Percentiles rank a stretch among this genome's conserved stretches.
phyloP scores from a whole-genome alignment of 2,888 invertebrate species.

The Xanthorhoe spadicearia region DNA sequence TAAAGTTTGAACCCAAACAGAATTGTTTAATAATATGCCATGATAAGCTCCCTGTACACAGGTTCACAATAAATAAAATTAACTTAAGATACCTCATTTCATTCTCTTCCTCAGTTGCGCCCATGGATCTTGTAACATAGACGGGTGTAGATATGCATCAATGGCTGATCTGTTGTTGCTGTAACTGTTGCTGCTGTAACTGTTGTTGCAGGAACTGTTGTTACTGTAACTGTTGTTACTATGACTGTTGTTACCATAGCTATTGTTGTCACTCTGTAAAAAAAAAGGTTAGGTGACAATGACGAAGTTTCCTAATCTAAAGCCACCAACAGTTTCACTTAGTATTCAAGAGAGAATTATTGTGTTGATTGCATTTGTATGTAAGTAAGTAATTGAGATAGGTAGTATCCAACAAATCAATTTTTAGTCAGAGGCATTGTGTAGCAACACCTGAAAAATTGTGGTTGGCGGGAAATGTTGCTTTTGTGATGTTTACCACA shows the following conservation, averaged over 20 bases:
- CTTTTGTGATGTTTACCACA: neutral
- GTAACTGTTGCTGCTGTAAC: slow-evolving; percentile 50
- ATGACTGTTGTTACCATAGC: slow-evolving; percentile 67
- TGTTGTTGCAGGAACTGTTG: slow-evolving; percentile 67
- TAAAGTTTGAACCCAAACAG: too few relatives aligned
- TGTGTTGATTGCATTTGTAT: too few relatives aligned
- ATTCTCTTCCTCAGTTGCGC: slow-evolving; percentile 36
- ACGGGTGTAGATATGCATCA: slow-evolving; percentile 75
- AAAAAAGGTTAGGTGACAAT: neutral
- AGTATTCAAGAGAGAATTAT: too few relatives aligned
- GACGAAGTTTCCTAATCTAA: too few relatives aligned
- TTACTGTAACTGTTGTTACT: slow-evolving; percentile 69
- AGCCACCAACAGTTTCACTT: too few relatives aligned
- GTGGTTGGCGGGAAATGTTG: neutral
- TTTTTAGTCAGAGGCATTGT: too few relatives aligned
- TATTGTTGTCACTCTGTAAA: slow-evolving; percentile 74
- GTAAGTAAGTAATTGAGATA: too few relatives aligned
- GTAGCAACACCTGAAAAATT: too few relatives aligned
- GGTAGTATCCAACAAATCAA: too few relatives aligned
- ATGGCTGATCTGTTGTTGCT: slow-evolving; percentile 45
- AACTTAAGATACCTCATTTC: slow-evolving; percentile 2
- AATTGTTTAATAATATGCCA: too few relatives aligned
- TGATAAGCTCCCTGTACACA: too few relatives aligned
- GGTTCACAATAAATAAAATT: too few relatives aligned
- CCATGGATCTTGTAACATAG: slow-evolving; percentile 79